Conservation (phyloP, 2,888 invertebrate genomes). For the Cabera pusaria region DNA sequence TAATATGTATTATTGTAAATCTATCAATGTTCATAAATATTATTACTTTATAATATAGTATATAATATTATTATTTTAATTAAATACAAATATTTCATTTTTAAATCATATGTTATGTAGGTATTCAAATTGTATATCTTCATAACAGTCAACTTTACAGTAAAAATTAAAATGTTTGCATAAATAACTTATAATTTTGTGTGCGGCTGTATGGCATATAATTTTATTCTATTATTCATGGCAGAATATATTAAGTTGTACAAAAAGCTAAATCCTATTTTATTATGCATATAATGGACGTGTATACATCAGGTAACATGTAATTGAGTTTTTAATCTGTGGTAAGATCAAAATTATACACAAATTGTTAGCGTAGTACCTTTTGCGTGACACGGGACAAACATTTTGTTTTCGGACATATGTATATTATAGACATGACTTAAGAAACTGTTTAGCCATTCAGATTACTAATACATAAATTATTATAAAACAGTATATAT, state of each 20-base stretch:
- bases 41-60: no score
- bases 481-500: no score
- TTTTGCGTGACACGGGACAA: constrained; percentile 17
- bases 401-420: constrained; percentile 11
- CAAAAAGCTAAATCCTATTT: constrained; percentile 49
- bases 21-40: no score
- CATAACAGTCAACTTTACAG: no score
- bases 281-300: constrained; percentile 60
- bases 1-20: no score
- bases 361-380: constrained; percentile 57
- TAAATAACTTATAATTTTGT: constrained; percentile 30
- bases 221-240: constrained; percentile 51
- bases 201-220: constrained; percentile 44
- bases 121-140: no score
- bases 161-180: constrained; percentile 4
- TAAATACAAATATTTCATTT: no score
- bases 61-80: no score
- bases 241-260: constrained; percentile 50
- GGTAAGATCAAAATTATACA: constrained; percentile 56
- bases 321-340: constrained; percentile 58
- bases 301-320: constrained; percentile 59
- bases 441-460: no score
- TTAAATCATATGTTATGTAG: no score
- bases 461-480: no score
- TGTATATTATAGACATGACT: no score